Evolutionary conservation across 2,113 vertebrate species (phyloP), one percentile per base, ranked within the genome.

Genomic region (Lathamus discolor): DNA sequence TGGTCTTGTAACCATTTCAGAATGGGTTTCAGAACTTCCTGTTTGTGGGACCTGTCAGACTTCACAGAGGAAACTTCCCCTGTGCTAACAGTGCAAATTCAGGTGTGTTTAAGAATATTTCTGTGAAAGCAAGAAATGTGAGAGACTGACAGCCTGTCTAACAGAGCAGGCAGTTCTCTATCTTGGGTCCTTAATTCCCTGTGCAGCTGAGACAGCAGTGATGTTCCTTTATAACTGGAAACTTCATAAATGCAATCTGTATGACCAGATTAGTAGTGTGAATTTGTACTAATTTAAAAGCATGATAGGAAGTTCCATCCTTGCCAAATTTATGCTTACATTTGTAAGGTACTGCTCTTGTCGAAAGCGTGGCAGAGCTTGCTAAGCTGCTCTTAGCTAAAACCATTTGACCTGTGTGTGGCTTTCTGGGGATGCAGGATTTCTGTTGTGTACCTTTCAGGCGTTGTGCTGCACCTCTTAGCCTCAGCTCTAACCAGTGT

Each of bases 401-500:
- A 27, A 25, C 3, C 0, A 0, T 22, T 62, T 24, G 4, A 28
- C 55, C 31, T 2, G 3, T 6, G 14, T 20, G 41, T 44, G 39
- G 13, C 44, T 73, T 24, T 8, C 2, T 1, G 28, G 12, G 55
- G 37, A 20, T 23, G 2, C 25, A 43, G 37, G 17, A 24, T 72
- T 72, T 44, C 46, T 62, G 9, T 2, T 22, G 44, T 28, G 6
- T 5, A 1, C 11, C 24, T 52, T 37, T 52, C 1, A 4, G 64
- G 49, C 0, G 0, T 9, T 3, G 16, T n/a, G 63, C 43, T 74
- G 80, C 2, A 0, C 9, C 23, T 49, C 6, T 46, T 20, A 24
- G 27, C 27, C 43, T 64, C 13, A 6, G 8, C 17, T 86, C 11
- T 77, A 13, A 16, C 1, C 33, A 6, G 18, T 1, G 63, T 0